Evolutionary conservation across 2,888 invertebrate species (phyloP).

Genomic region (Cotesia congregata): DNA sequence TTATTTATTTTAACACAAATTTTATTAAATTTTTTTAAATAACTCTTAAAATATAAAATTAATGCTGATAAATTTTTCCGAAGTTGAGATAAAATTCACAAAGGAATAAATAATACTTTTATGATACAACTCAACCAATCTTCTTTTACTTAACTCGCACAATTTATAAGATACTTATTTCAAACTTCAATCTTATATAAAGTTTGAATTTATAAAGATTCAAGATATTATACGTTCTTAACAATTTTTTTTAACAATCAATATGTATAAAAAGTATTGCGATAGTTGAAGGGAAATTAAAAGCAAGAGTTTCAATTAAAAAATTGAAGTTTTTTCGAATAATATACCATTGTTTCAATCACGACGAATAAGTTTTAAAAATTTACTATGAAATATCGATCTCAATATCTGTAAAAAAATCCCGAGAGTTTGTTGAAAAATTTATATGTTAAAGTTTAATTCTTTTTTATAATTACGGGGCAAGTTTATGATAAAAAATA

Average conservation of each 20-base stretch:
- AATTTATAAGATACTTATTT: not conserved
- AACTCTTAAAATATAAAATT: not conserved
- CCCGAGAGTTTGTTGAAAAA: not conserved
- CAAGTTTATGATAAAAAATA: not conserved
- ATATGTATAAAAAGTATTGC: not conserved
- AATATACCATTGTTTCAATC: too few relatives aligned
- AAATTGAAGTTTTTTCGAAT: too few relatives aligned
- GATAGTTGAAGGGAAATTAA: too few relatives aligned
- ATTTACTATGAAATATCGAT: too few relatives aligned
- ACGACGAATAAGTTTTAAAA: too few relatives aligned
- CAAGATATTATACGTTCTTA: not conserved
- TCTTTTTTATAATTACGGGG: not conserved
- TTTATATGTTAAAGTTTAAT: not conserved
- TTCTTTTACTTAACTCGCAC: not conserved
- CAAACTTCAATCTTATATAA: not conserved
- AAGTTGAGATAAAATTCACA: not conserved
- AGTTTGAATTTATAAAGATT: not conserved
- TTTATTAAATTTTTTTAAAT: not conserved
- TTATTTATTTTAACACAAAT: not conserved
- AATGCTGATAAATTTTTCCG: not conserved
- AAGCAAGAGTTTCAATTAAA: too few relatives aligned
- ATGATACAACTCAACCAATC: not conserved
- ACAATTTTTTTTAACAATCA: not conserved
- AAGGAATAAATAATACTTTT: not conserved
- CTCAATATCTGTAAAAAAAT: not conserved